Conservation (phyloP, 2,888 invertebrate species). For the Drosophila nr. perissopoda region DNA sequence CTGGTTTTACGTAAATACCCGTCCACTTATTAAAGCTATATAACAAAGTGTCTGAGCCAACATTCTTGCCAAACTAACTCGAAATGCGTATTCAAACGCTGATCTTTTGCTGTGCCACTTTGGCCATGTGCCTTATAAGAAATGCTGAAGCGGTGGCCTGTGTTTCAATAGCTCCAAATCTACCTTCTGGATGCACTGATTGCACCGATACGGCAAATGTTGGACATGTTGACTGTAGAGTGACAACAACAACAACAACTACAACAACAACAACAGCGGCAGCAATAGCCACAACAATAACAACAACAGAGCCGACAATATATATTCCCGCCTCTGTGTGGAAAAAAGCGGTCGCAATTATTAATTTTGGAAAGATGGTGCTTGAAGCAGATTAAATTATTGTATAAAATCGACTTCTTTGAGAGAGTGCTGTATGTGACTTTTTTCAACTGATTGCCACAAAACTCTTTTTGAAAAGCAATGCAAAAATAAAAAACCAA, state of each 20-base stretch:
- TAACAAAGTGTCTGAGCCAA: background rate
- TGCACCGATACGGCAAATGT: background rate
- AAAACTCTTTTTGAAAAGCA: background rate
- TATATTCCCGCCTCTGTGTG: background rate
- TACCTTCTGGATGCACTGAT: background rate
- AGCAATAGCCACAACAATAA: background rate
- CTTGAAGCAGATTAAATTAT: background rate
- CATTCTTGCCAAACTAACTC: background rate
- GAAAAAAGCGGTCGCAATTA: background rate
- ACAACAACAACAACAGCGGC: background rate
- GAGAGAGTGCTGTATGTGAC: background rate
- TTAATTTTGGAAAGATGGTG: conserved; percentile 5
- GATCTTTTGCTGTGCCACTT: background rate
- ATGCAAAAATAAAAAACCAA: background rate
- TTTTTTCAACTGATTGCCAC: background rate
- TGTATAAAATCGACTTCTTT: background rate
- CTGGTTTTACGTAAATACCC: background rate
- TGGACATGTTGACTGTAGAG: background rate
- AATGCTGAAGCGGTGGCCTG: background rate
- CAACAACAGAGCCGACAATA: background rate
- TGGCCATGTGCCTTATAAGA: background rate
- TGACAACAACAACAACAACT: background rate
- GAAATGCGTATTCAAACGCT: conserved; percentile 1
- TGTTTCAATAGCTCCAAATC: too few species aligned
- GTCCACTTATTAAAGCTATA: background rate